Conservation (phyloP, 2,113 vertebrate species). For the Gymnocephalus cernua region DNA sequence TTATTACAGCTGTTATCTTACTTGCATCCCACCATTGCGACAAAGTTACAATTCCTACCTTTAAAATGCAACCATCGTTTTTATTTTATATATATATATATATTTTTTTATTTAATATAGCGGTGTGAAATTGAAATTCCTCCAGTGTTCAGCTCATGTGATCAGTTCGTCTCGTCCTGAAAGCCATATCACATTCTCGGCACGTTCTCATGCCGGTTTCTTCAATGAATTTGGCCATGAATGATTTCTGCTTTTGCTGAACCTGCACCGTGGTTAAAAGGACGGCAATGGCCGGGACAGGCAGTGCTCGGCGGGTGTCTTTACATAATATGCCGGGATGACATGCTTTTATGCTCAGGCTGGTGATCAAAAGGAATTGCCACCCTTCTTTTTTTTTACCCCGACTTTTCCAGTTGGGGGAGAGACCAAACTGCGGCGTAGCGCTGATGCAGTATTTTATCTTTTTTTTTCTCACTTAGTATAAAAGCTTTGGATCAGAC, state of each 20-base stretch:
- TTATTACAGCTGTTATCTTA: not conserved
- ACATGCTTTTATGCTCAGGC: conserved; percentile 56
- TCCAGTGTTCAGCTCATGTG: conserved; percentile 48
- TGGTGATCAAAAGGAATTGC: conserved; percentile 47
- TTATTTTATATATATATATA: no score
- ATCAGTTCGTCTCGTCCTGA: conserved; percentile 55
- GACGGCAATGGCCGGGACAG: conserved; percentile 60
- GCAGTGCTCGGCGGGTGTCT: conserved; percentile 54
- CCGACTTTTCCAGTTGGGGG: conserved; percentile 62
- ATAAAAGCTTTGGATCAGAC: conserved; percentile 55
- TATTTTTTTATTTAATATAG: not conserved
- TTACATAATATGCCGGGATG: conserved; percentile 58
- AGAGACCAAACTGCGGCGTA: conserved; percentile 79
- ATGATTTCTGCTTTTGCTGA: conserved; percentile 68
- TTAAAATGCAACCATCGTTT: conserved; percentile 1
- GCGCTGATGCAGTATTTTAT: conserved; percentile 80
- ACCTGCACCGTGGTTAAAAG: conserved; percentile 51
- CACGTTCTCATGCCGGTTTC: conserved; percentile 88
- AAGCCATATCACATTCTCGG: conserved; percentile 79
- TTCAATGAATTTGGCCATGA: conserved; percentile 80
- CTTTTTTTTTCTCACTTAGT: conserved; percentile 29
- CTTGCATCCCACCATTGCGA: not conserved
- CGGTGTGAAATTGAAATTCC: conserved; percentile 45
- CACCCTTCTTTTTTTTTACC: conserved; percentile 42
- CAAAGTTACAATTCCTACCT: conserved; percentile 46